Evolutionary conservation across 2,888 invertebrate species (phyloP).

Genomic region (Drosophila falleni): DNA sequence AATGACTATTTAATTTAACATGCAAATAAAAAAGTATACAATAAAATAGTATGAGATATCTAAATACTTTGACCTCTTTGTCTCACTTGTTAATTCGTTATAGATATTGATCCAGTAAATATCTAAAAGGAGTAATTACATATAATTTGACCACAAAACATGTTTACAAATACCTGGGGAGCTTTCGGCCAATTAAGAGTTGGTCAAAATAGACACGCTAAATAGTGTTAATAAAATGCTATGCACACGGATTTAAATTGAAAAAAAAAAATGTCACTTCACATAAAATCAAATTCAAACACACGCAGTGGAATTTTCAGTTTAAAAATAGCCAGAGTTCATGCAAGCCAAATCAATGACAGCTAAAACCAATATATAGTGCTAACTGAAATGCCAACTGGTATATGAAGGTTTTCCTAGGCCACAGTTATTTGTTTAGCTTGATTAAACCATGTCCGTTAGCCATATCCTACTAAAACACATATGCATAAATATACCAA

Average conservation of each 20-base stretch:
- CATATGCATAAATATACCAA: not conserved
- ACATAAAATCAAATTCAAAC: conserved; percentile 17
- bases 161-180: conserved; percentile 3
- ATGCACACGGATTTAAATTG: conserved; percentile 5
- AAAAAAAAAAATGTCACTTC: not conserved
- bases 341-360: conserved; percentile 22
- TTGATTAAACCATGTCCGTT: conserved; percentile 54
- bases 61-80: not conserved
- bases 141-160: conserved; percentile 16
- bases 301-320: conserved; percentile 8
- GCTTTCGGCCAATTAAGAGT: conserved; percentile 4
- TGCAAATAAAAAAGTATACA: not conserved
- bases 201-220: not conserved
- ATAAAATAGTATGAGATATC: not conserved
- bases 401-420: not conserved
- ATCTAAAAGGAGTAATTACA: not conserved
- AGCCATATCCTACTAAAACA: conserved; percentile 24
- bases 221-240: conserved; percentile 2
- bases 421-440: conserved; percentile 46
- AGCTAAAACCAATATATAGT: conserved; percentile 15
- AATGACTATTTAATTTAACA: not conserved
- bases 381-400: conserved; percentile 13
- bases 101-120: conserved; percentile 11
- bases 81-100: not conserved
- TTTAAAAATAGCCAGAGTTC: conserved; percentile 27